These are phyloP conservation scores for Dolichomitus sp. DNA, from an alignment of 2,888 invertebrate species.

Conservation along the genomic window DNA sequence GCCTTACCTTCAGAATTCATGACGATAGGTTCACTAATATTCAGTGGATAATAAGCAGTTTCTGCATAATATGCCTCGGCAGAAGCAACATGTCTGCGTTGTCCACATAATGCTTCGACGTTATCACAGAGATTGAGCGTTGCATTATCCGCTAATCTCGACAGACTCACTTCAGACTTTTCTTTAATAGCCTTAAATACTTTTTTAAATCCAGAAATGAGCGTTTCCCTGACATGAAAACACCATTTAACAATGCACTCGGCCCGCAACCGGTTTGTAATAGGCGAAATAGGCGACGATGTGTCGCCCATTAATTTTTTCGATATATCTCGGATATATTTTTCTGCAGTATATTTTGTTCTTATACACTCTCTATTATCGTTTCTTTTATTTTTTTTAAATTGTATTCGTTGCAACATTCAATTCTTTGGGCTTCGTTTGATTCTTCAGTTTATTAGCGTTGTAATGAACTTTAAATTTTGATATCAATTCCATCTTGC, in stretches of 20 bases:
- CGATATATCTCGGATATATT: neutral
- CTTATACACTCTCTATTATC: too few relatives aligned
- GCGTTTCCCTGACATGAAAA: neutral
- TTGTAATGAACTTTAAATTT: neutral
- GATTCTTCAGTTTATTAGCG: neutral
- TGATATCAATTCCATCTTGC: neutral
- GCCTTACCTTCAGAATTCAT: conserved; percentile 44
- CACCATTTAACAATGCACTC: neutral
- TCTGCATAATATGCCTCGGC: conserved; percentile 36
- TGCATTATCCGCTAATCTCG: neutral
- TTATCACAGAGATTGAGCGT: neutral
- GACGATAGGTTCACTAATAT: conserved; percentile 14
- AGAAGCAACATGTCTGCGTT: conserved; percentile 14
- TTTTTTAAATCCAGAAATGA: neutral
- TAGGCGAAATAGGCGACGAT: neutral
- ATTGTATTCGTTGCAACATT: neutral
- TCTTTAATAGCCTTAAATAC: neutral
- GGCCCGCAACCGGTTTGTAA: neutral
- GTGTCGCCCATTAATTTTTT: neutral
- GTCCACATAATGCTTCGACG: too few relatives aligned
- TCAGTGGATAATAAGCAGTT: conserved; percentile 25
- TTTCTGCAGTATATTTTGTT: too few relatives aligned
- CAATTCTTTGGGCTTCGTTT: neutral
- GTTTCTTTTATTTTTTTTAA: neutral
- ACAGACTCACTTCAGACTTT: conserved; percentile 3